Evolutionary conservation across 2,888 invertebrate species (phyloP), one percentile per base, ranked within the genome.

Genomic region (Hypomecis punctinalis): DNA sequence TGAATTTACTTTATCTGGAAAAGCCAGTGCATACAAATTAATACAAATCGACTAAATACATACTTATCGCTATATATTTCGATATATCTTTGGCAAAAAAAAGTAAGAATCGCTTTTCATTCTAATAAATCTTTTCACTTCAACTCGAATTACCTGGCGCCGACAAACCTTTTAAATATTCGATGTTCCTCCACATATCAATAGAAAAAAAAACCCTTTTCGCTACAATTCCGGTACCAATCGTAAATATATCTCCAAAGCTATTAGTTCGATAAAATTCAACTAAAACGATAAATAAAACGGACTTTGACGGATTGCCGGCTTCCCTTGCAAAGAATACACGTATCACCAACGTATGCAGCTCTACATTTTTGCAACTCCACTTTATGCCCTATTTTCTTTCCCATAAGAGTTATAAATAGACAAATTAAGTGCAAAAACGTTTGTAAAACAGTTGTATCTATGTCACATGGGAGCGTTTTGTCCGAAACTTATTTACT

Each of bases 251-350:
- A 91, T 92, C 91, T 91, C 89, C 75, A 75, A 78, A 81, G 85
- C 91, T 92, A 92, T 92, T 92, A 91, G 91, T 91, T 85, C 90
- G 91, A 92, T 92, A 92, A 92, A 91, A 92, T 91, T 91, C 91
- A 90, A 90, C 89, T 90, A 88, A 86, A 91, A 91, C 92, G 90
- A 92, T 92, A 92, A 92, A 92, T 92, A 92, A 89, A 89, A 82
- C 83, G 81, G 90, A 91, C 91, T 91, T 91, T 89, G 88, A 89
- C 90, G 90, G 87, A 92, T 92, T 84, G 85, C 86, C 87, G 82
- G 85, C 84, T 88, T 90, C 91, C 90, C 89, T 87, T 81, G 78
- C 83, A 87, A 90, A 90, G 89, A 90, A 91, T 84, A 74, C 79
- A 73, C 67, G 66, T 66, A 80, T 85, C 69, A 73, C 37, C 42